phyloP scores from a whole-genome alignment of 2,113 vertebrate genomes.

The Meriones unguiculatus region DNA sequence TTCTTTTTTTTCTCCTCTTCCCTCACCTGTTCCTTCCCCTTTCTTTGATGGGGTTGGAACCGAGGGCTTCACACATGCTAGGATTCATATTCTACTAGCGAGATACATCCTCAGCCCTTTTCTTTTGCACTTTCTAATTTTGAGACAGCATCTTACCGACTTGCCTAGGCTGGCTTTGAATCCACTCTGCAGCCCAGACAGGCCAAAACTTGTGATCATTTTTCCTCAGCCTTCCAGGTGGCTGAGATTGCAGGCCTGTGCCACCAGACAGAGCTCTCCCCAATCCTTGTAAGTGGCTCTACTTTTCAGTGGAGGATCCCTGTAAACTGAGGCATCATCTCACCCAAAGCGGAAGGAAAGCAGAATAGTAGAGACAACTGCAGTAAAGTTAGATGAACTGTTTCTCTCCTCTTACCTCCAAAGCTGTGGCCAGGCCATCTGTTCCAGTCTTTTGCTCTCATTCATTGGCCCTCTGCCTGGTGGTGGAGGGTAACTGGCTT shows the following conservation, averaged over 20 bases:
- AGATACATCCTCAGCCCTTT: neutral
- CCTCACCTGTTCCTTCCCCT: neutral
- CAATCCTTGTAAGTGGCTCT: neutral
- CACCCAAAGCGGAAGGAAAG: neutral
- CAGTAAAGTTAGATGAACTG: neutral
- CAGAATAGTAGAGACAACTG: too few relatives aligned
- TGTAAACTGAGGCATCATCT: neutral
- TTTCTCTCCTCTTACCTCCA: neutral
- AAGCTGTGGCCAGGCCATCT: too few relatives aligned
- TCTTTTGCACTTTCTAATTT: neutral
- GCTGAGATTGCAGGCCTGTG: neutral
- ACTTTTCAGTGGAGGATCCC: neutral
- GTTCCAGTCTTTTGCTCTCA: neutral
- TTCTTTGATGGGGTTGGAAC: too few relatives aligned
- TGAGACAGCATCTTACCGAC: neutral
- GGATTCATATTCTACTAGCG: neutral
- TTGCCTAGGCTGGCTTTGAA: neutral
- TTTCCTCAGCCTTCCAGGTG: neutral
- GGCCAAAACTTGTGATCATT: too few relatives aligned
- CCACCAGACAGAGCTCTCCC: neutral
- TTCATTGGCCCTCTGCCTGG: neutral
- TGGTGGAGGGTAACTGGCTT: neutral
- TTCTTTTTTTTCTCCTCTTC: neutral
- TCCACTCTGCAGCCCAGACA: neutral
- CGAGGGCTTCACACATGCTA: neutral